Percentiles rank a stretch among this genome's conserved stretches.
Evolutionary conservation across 2,113 vertebrate genomes (phyloP).

Genomic region (Elachura formosa): DNA sequence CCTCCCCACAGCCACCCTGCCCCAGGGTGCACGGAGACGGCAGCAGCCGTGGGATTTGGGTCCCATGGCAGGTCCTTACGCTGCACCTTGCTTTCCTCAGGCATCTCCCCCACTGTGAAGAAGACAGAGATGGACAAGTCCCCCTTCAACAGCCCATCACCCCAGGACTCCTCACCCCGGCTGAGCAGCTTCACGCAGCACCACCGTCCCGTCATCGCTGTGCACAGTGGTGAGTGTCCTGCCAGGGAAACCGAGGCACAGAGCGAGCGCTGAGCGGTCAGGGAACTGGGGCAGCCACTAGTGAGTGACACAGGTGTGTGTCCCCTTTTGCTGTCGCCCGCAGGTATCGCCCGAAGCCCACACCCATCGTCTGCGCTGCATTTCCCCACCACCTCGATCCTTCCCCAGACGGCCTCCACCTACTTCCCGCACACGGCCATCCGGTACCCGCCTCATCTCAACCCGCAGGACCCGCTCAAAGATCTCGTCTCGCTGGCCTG

Average conservation of each 20-base stretch:
- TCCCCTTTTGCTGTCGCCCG: not conserved
- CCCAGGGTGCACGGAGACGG: fast-evolving
- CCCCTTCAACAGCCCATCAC: constrained; percentile 86
- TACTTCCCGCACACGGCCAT: constrained; percentile 95
- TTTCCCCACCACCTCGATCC: constrained; percentile 87
- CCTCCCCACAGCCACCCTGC: not conserved
- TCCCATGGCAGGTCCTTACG: fast-evolving
- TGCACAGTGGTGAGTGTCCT: constrained; percentile 88
- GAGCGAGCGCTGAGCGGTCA: fast-evolving
- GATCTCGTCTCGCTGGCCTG: constrained; percentile 95
- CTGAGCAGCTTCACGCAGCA: constrained; percentile 94
- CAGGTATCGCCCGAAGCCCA: constrained; percentile 88
- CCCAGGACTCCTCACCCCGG: constrained; percentile 91
- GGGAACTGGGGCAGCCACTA: not conserved
- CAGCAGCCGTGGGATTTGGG: too few species aligned
- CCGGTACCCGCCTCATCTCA: constrained; percentile 93
- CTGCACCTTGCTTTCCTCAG: constrained; percentile 24
- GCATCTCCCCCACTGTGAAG: constrained; percentile 93
- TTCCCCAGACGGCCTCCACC: constrained; percentile 82
- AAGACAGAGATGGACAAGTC: constrained; percentile 92
- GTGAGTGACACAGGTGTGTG: not conserved
- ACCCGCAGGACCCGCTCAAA: constrained; percentile 93
- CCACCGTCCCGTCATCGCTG: constrained; percentile 95
- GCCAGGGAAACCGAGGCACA: not conserved
- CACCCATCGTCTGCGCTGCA: constrained; percentile 92